Conservation (phyloP, 2,888 invertebrate species). For the Amphipyra berbera region DNA sequence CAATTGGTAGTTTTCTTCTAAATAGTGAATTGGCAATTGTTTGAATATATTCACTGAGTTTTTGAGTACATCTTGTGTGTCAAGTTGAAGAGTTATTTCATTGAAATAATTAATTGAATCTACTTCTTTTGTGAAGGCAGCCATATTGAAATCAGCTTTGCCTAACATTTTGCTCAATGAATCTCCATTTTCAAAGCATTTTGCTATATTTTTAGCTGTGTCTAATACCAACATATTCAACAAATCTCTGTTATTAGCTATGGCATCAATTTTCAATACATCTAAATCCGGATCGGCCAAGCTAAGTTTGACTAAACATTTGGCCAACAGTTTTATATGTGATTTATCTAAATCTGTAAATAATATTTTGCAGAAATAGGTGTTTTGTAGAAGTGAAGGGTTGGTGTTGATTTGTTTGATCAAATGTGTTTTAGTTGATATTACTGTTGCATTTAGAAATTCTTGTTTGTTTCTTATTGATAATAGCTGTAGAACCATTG, state of each 20-base stretch:
- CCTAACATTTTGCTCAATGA: slow-evolving; percentile 72
- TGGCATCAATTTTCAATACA: slow-evolving; percentile 68
- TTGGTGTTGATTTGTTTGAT: slow-evolving; percentile 71
- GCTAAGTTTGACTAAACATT: slow-evolving; percentile 73
- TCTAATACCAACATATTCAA: slow-evolving; percentile 75
- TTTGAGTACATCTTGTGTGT: slow-evolving; percentile 65
- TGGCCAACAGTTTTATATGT: slow-evolving; percentile 74
- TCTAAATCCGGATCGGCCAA: slow-evolving; percentile 61
- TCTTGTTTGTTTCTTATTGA: slow-evolving; percentile 55
- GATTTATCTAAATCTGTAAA: slow-evolving; percentile 73
- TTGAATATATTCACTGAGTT: slow-evolving; percentile 75
- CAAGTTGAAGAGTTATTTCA: slow-evolving; percentile 58
- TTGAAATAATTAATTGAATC: slow-evolving; percentile 70
- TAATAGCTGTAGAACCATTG: slow-evolving; percentile 71
- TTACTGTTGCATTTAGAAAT: slow-evolving; percentile 45
- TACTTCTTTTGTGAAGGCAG: slow-evolving; percentile 67
- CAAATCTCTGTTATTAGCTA: slow-evolving; percentile 72
- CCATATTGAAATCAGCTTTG: slow-evolving; percentile 75
- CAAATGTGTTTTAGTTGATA: slow-evolving; percentile 71
- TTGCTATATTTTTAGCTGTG: slow-evolving; percentile 72
- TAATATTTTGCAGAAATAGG: slow-evolving; percentile 70
- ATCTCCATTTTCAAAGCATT: slow-evolving; percentile 74
- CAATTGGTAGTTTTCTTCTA: slow-evolving; percentile 83
- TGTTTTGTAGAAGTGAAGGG: slow-evolving; percentile 65
- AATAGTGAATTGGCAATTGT: slow-evolving; percentile 75